Base-by-base conservation (phyloP, 1,140 invertebrate genomes). In the Drosophila guanche region DNA sequence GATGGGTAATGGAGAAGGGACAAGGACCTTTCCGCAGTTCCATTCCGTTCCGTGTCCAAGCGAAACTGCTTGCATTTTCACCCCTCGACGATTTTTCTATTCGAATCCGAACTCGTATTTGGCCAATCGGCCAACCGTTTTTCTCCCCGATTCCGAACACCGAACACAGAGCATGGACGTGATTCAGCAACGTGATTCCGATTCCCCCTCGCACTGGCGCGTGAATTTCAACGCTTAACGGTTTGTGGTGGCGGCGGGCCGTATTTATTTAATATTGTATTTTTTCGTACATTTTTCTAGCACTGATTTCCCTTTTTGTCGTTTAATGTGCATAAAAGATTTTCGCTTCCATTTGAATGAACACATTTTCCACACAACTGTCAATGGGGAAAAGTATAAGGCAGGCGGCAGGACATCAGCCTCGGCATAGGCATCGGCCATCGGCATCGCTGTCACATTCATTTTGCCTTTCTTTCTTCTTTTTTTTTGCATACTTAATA, bases 241-340 rank as follows among this genome's bases (percentile, higher is more conserved):
- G 70, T 88, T 88, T 88, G 83, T 89, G 83, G 83, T 89, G 69
- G 70, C 80, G 65, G 47, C 80, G 54, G 55, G 52, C 57, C 58
- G 78, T 88, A 88, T 88, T 88, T 88, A 88, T 88, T 88, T 88
- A 88, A 88, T 88, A 88, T 88, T 83, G 84, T 76, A 61, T 89
- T 88, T 88, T 68, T 83, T 78, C 66, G 77, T 84, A 89, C 76
- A 68, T 79, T 79, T 77, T 77, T 76, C 68, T 63, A 74, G 72
- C 76, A 89, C 72, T 89, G 84, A 89, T 89, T 89, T 89, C 84
- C 84, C 85, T 83, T 85, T 89, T 89, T 84, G 84, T 83, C 84
- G 84, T 51, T 88, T 88, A 89, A 88, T 88, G 84, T 79, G 79
- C 84, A 89, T 89, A 89, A 89, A 89, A 89, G 84, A 89, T 89